phyloP scores from a whole-genome alignment of 2,888 invertebrate genomes.

The Timandra comae region DNA sequence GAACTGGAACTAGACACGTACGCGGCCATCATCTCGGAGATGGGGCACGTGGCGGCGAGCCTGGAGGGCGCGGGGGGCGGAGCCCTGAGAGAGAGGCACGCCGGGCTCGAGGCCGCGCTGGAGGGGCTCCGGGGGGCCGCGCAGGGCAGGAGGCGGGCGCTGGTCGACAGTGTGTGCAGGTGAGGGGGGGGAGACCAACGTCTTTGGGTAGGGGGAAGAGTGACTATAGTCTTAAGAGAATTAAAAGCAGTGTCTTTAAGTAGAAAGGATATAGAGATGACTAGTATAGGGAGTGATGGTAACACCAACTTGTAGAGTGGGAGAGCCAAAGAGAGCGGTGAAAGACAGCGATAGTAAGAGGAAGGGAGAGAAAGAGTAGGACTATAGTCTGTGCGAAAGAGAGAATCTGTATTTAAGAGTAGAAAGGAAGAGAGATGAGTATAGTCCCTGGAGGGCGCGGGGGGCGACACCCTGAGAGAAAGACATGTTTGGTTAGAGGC shows the following conservation, averaged over 20 bases:
- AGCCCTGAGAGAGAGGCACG: conserved; percentile 85
- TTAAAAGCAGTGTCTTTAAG: no score
- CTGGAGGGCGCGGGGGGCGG: conserved; percentile 89
- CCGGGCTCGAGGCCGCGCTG: conserved; percentile 85
- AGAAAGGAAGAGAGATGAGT: no score
- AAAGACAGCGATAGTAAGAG: no score
- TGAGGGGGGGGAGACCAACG: conserved; percentile 15
- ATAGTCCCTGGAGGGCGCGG: conserved; percentile 88
- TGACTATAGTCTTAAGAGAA: no score
- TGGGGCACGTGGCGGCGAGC: conserved; percentile 89
- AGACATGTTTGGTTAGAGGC: conserved; percentile 86
- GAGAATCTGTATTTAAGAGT: no score
- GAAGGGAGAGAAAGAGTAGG: no score
- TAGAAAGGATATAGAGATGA: no score
- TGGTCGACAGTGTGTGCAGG: conserved; percentile 93
- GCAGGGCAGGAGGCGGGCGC: conserved; percentile 80
- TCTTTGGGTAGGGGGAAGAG: neutral
- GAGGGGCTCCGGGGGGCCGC: conserved; percentile 88
- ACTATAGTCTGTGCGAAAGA: no score
- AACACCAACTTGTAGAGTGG: no score
- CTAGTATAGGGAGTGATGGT: no score
- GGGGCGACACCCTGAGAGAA: conserved; percentile 86
- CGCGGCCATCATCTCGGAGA: conserved; percentile 92
- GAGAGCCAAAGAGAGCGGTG: no score
- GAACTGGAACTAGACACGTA: conserved; percentile 95